Evolutionary conservation across 1,140 invertebrate species (phyloP).

Genomic region (Pseudachorutes palmiensis): DNA sequence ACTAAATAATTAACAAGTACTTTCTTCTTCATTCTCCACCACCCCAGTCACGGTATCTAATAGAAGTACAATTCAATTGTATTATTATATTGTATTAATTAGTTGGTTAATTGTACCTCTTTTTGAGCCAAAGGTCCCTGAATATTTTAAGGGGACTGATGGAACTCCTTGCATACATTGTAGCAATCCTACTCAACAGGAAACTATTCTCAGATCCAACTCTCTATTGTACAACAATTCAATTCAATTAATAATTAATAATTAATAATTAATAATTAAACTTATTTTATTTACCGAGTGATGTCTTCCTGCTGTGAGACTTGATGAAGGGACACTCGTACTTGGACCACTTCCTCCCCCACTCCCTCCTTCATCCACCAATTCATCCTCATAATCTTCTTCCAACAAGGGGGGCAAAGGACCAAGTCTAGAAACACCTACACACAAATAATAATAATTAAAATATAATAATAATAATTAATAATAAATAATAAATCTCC

Average conservation of each 20-base stretch:
- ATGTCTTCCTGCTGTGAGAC: too few species aligned
- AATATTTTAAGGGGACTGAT: slow-evolving; percentile 35
- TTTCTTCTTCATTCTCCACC: too few species aligned
- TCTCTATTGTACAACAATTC: neutral
- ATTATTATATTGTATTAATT: neutral
- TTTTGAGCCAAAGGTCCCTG: slow-evolving; percentile 35
- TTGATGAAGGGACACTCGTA: too few species aligned
- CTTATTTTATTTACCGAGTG: too few species aligned
- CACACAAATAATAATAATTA: too few species aligned
- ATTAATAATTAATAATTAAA: too few species aligned
- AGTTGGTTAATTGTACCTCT: slow-evolving; percentile 18
- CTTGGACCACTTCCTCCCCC: too few species aligned
- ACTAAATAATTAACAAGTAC: too few species aligned
- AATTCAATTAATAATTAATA: too few species aligned
- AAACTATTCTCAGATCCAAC: slow-evolving; percentile 25
- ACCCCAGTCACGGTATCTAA: neutral
- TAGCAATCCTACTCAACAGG: slow-evolving; percentile 33
- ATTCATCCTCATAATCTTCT: slow-evolving; percentile 36
- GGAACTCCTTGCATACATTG: slow-evolving; percentile 36
- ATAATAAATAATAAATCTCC: too few species aligned
- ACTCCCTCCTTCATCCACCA: slow-evolving; percentile 30
- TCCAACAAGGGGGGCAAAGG: slow-evolving; percentile 34
- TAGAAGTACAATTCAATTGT: neutral
- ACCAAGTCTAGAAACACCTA: slow-evolving; percentile 35
- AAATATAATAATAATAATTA: too few species aligned